phyloP scores from a whole-genome alignment of 2,797 vertebrate species.

The Pseudomugil gertrudae region DNA sequence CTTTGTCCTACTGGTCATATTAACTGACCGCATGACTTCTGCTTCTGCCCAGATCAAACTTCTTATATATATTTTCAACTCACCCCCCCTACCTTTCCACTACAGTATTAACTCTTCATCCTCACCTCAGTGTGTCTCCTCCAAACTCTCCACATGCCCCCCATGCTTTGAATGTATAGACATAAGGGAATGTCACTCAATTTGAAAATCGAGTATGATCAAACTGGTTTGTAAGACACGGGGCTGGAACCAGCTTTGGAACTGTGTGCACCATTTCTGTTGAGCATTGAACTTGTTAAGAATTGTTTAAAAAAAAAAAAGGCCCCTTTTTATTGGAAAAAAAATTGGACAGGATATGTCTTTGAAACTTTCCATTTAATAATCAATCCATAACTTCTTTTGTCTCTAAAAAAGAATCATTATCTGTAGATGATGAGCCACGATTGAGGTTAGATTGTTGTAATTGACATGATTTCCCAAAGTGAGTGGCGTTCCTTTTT shows the following conservation, averaged over 20 bases:
- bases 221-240: background rate
- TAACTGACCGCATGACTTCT: background rate
- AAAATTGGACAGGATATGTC: background rate
- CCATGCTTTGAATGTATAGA: background rate
- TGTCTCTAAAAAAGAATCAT: background rate
- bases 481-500: slow-evolving; percentile 27
- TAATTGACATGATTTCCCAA: slow-evolving; percentile 14
- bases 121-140: slow-evolving; percentile 24
- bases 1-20: slow-evolving; percentile 22
- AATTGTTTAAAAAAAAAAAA: background rate
- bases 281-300: background rate
- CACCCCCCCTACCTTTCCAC: slow-evolving; percentile 13
- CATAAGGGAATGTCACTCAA: slow-evolving; percentile 22
- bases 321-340: background rate
- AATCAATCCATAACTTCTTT: background rate
- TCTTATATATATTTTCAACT: background rate
- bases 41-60: slow-evolving; percentile 2
- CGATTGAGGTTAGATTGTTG: background rate
- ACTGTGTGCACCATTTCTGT: background rate
- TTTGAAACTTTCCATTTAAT: background rate
- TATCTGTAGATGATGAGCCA: background rate
- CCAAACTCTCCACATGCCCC: background rate
- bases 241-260: background rate
- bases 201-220: slow-evolving; percentile 9
- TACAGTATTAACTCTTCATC: slow-evolving; percentile 4